Evolutionary conservation across 2,888 invertebrate genomes (phyloP), one percentile per base, ranked within the genome.

Genomic region (Trichopoda pennipes): DNA sequence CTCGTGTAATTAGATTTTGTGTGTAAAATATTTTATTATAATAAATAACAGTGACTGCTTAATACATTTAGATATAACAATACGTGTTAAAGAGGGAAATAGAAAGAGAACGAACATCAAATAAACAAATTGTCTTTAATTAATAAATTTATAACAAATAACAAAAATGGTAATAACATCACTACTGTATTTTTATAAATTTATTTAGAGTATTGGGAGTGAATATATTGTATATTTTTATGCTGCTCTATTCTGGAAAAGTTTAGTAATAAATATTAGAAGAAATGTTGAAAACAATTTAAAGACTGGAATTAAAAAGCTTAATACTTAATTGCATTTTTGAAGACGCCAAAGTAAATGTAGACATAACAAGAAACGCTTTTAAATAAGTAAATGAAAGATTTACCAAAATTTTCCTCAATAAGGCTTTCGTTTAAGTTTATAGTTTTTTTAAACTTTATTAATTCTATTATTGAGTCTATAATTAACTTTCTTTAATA

Each of bases 81-180:
- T 10, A 17, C 2, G 23, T 23, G 23, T 10, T 19, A 2, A 7
- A 56, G 6, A 44, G 42, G 69, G 12, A 8, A 17, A 44, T 21
- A 64, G 28, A 64, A 42, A 44, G 28, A 53, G n/a, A 47, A 35
- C 2, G 16, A 60, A 60, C 32, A 64, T 66, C 78, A 70, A 51
- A 74, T 74, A 70, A 55, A 72, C 75, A 72, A 79, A 79, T 79
- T 82, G 66, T 68, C 55, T 75, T 75, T 74, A 69, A 78, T 78
- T 78, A 81, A 78, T 75, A 75, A 78, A 70, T 55, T 70, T 70
- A 78, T 70, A 60, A 61, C 55, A 58, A 73, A 73, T 56, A 53
- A 38, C 0, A 23, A 47, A n/a, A 49, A 49, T 19, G 17, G 19
- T 28, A 49, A 49, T 49, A 28, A 6, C 28, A 7, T 28, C 6